These are phyloP conservation scores for Tupiocoris notatus DNA, from an alignment of 2,888 invertebrate genomes.

Conservation along the genomic window DNA sequence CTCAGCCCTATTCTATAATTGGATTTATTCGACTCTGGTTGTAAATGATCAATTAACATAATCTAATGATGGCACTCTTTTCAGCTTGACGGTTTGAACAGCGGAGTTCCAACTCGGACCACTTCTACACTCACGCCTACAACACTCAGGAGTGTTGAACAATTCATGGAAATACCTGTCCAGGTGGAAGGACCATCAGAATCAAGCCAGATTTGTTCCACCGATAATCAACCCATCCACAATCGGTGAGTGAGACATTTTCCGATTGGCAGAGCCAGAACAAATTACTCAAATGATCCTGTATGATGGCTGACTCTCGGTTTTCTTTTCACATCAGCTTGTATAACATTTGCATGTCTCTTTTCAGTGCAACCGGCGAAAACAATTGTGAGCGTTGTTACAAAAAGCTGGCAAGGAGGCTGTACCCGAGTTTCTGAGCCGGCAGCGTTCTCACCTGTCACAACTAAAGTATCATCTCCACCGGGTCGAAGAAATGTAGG, in stretches of 20 bases:
- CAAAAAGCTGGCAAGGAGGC: slow-evolving; percentile 58
- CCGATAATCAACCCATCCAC: slow-evolving; percentile 62
- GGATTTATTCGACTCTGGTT: too few species aligned
- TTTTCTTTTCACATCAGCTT: too few species aligned
- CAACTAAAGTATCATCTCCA: slow-evolving; percentile 51
- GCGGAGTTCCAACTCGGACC: slow-evolving; percentile 84
- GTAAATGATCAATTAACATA: too few species aligned
- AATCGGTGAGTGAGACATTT: slow-evolving; percentile 36
- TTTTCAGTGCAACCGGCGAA: slow-evolving; percentile 33
- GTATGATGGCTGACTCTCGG: too few species aligned
- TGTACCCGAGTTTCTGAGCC: slow-evolving; percentile 55
- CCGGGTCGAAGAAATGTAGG: slow-evolving; percentile 71
- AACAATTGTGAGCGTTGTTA: slow-evolving; percentile 52
- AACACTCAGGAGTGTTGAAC: slow-evolving; percentile 85
- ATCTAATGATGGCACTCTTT: too few species aligned
- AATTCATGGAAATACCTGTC: slow-evolving; percentile 82
- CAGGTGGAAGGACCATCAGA: slow-evolving; percentile 70
- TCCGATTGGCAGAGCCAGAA: too few species aligned
- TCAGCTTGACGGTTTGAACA: slow-evolving; percentile 53
- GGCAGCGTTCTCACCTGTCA: slow-evolving; percentile 51
- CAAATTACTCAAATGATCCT: too few species aligned
- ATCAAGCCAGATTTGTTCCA: slow-evolving; percentile 92
- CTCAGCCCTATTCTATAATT: too few species aligned
- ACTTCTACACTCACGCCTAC: slow-evolving; percentile 91
- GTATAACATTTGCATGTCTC: too few species aligned